Evolutionary conservation across 2,888 invertebrate species (phyloP), one percentile per base, ranked within the genome.

Genomic region (Agriopis leucophaearia): DNA sequence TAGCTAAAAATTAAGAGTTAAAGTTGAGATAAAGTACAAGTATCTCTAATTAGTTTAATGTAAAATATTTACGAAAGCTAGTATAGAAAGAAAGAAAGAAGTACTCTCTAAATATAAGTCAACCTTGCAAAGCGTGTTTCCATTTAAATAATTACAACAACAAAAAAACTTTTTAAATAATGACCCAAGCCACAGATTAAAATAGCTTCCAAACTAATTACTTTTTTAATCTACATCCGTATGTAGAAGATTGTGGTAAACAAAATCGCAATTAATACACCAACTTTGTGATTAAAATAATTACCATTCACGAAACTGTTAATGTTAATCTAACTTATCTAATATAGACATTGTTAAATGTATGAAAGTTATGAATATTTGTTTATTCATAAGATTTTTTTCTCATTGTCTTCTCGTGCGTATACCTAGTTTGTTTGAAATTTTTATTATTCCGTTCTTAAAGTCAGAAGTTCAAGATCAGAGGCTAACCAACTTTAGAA

Each of bases 341-440:
- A 74, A 75, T 77, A 74, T 70, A 74, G 70, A 74, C 74, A 71
- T 75, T 74, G 70, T 71, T 64, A 56, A 57, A 44, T 55, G 59
- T 55, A 50, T 9, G 40, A 59, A 59, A 59, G 42, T 67, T 66
- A 75, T 78, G 74, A 75, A 79, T 77, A 42, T 36, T 44, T 55
- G 42, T 44, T 7, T 42, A 78, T 61, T 63, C 71, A 75, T 71
- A 52, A 71, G 61, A 54, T 68, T 66, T 63, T n/a, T 61, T 64
- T 64, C 65, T 66, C 59, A 65, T 68, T 71, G 66, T 69, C 12
- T 70, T 61, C 38, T 42, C 55, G 42, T 35, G n/a, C n/a, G n/a
- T n/a, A n/a, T n/a, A 16, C 57, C 42, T 62, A 13, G 64, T 44
- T 57, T n/a, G 48, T 57, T 62, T 57, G 38, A 45, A 51, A 42